A percentile compares a stretch with the other conserved stretches of the same genome.
These are phyloP conservation scores for Heterodera schachtii DNA, from an alignment of 1,140 invertebrate genomes.

Conservation along the genomic window DNA sequence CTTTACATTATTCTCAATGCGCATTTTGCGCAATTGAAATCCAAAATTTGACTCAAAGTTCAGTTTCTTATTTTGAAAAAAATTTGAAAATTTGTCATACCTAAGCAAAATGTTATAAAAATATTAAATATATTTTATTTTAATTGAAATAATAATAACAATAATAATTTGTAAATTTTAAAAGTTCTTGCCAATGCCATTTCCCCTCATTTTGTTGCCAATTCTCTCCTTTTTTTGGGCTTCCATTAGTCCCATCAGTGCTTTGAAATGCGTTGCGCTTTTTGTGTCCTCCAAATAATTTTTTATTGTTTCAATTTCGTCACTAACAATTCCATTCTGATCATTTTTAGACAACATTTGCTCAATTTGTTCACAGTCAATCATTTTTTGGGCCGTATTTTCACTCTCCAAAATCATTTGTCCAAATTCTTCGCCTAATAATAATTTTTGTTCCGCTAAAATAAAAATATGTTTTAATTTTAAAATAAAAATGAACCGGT, in stretches of 20 bases:
- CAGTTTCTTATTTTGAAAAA: background rate
- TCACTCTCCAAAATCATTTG: too few relatives aligned
- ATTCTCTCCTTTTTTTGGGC: background rate
- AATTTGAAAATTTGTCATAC: background rate
- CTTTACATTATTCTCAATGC: background rate
- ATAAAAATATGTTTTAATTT: too few relatives aligned
- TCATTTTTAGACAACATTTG: too few relatives aligned
- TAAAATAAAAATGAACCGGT: too few relatives aligned
- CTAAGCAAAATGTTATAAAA: background rate
- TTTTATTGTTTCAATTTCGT: background rate
- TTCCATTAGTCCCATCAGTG: background rate
- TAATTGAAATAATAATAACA: too few relatives aligned
- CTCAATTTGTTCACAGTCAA: too few relatives aligned
- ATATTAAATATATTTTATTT: too few relatives aligned
- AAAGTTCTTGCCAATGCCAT: background rate
- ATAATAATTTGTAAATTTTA: background rate
- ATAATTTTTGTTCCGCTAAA: too few relatives aligned
- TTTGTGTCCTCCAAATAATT: background rate
- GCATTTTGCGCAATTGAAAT: background rate
- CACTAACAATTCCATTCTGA: too few relatives aligned
- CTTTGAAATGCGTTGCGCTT: background rate
- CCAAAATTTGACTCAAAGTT: background rate
- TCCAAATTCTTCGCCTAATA: too few relatives aligned
- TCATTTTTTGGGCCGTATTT: too few relatives aligned
- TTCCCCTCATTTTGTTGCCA: background rate